A percentile compares a stretch with the other conserved stretches of the same genome.
Evolutionary conservation across 2,113 vertebrate species (phyloP).

Genomic region (Urocynchramus pylzowi): DNA sequence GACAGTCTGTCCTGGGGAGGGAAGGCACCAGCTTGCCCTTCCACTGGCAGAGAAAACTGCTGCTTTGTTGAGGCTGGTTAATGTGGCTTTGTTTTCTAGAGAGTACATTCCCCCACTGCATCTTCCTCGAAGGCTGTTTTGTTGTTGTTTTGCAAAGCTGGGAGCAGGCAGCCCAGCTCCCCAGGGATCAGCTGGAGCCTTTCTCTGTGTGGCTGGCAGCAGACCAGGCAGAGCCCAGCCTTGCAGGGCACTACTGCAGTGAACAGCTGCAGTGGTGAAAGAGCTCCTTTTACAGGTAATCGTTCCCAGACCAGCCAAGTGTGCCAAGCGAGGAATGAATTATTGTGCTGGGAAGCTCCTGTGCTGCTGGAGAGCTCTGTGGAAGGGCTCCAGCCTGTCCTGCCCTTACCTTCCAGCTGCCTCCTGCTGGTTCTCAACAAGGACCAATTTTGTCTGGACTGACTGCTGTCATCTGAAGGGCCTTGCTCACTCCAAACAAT

Average conservation of each 20-base stretch:
- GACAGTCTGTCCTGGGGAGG: constrained; percentile 14
- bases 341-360: background rate
- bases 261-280: background rate
- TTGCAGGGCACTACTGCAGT: background rate
- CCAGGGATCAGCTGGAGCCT: background rate
- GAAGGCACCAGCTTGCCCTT: background rate
- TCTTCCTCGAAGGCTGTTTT: constrained; percentile 46
- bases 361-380: background rate
- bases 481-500: fast-evolving
- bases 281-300: constrained; percentile 30
- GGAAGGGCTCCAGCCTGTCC: background rate
- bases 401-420: background rate
- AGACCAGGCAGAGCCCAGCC: constrained; percentile 1
- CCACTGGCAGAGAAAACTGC: background rate
- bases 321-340: background rate
- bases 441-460: background rate
- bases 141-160: background rate
- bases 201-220: background rate
- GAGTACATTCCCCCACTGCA: background rate
- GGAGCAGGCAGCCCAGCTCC: background rate
- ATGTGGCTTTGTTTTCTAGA: constrained; percentile 59
- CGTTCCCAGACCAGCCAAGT: background rate
- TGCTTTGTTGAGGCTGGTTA: constrained; percentile 52
- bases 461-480: background rate
- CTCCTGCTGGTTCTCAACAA: background rate